Evolutionary conservation across 35 echinoderm and acorn worm genomes (phyloP), one percentile per base, ranked within the genome.

Genomic region (Apostichopus parvimensis): DNA sequence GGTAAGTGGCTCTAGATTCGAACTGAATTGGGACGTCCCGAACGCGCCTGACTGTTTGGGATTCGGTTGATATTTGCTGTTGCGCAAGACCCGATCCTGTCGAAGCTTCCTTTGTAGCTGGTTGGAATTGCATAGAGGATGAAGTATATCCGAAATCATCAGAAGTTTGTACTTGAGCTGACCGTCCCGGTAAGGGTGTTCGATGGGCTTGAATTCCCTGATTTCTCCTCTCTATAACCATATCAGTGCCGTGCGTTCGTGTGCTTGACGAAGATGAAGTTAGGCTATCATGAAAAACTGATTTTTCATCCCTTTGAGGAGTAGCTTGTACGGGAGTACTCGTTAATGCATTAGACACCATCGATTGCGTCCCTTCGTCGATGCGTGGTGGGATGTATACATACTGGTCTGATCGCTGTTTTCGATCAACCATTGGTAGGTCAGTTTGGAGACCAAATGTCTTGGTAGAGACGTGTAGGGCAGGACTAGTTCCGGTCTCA

Each of bases 381-480:
- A 91, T 15, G 6, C 21, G 89, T 56, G 89, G 53, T 61, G 89
- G 73, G 5, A 68, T 60, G n/a, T 79, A 91, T 4, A 79, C 73
- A 59, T 91, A 91, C 89, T 91, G 89, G 54, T 91, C 89, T 26
- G 89, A 53, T 5, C 55, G 89, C 23, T 91, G 89, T 20, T 77
- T 53, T 54, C 57, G 6, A 6, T 91, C 72, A 54, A 91, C 54
- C n/a, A 26, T 14, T 21, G 71, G 61, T 14, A 18, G 8, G 13
- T 91, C 89, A 15, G 77, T 78, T 79, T 91, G 89, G 15, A 79
- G 17, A 17, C 22, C 54, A 79, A 91, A 91, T 77, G 89, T 91
- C 56, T 59, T 91, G 0, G 76, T 18, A 79, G 86, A 54, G 9
- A 88, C 9, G 7, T 91, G 53, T 6, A 22, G 24, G 4, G 59